Conservation (phyloP, 2,888 invertebrate species). For the Coenonympha glycerion region DNA sequence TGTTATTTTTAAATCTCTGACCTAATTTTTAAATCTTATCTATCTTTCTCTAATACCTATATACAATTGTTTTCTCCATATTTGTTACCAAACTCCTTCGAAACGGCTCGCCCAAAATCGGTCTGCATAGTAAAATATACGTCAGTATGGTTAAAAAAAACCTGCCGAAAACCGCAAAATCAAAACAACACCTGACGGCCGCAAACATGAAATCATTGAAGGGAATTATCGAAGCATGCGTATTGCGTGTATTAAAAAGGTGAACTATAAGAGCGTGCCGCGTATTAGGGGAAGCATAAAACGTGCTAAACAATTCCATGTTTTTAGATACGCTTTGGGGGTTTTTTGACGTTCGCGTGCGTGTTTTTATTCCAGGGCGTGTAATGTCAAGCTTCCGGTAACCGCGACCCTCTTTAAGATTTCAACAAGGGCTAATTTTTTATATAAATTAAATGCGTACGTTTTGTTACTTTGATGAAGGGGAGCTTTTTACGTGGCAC, state of each 20-base stretch:
- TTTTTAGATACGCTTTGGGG: slow-evolving; percentile 47
- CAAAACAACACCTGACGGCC: slow-evolving; percentile 6
- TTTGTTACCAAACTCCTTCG: no score
- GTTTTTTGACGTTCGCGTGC: slow-evolving; percentile 59
- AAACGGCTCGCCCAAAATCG: no score
- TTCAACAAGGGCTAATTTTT: slow-evolving; percentile 31
- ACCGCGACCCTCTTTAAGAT: slow-evolving; percentile 50
- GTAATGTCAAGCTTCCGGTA: slow-evolving; percentile 63
- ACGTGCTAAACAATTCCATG: slow-evolving; percentile 54
- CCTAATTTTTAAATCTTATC: no score
- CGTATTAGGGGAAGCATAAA: slow-evolving; percentile 48
- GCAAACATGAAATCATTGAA: slow-evolving; percentile 11
- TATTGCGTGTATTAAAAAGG: slow-evolving; percentile 12
- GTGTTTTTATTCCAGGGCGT: slow-evolving; percentile 45
- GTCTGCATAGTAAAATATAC: no score
- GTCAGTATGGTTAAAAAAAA: not conserved
- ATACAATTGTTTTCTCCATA: no score
- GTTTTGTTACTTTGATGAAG: slow-evolving; percentile 6
- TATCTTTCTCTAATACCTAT: no score
- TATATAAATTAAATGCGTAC: slow-evolving; percentile 19
- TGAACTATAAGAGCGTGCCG: slow-evolving; percentile 33
- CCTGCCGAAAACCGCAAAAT: not conserved
- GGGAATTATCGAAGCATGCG: slow-evolving; percentile 7
- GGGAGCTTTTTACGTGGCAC: slow-evolving; percentile 21
- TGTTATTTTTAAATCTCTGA: no score